Conservation (phyloP, 1,140 invertebrate species). For the Carposina sasakii region DNA sequence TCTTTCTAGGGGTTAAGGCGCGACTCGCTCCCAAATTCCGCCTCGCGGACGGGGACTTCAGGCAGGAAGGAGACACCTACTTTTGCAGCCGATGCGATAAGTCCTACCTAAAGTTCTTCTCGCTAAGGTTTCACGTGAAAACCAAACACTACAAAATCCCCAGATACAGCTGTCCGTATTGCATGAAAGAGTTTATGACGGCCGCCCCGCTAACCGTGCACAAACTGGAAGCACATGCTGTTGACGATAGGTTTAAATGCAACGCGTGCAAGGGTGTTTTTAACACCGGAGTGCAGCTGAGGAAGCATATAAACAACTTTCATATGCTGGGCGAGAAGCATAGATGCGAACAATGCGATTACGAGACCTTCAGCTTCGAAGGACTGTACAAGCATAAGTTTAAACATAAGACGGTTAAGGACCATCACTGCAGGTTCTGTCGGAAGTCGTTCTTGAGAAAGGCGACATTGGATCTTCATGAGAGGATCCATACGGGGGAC, state of each 20-base stretch:
- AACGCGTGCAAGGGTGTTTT: slow-evolving; percentile 51
- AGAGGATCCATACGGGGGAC: slow-evolving; percentile 83
- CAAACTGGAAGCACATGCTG: slow-evolving; percentile 42
- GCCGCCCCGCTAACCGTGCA: slow-evolving; percentile 40
- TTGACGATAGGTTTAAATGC: slow-evolving; percentile 51
- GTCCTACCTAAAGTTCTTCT: slow-evolving; percentile 33
- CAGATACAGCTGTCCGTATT: slow-evolving; percentile 32
- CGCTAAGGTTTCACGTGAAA: slow-evolving; percentile 42
- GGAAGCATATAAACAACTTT: slow-evolving; percentile 50
- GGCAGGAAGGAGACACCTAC: slow-evolving; percentile 26
- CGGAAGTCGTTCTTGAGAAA: slow-evolving; percentile 61
- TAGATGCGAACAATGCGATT: slow-evolving; percentile 52
- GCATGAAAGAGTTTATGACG: slow-evolving; percentile 44
- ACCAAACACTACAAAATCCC: slow-evolving; percentile 49
- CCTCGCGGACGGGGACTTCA: slow-evolving; percentile 41
- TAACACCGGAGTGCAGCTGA: slow-evolving; percentile 41
- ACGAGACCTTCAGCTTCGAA: slow-evolving; percentile 51
- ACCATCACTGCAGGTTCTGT: slow-evolving; percentile 54
- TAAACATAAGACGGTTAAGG: slow-evolving; percentile 55
- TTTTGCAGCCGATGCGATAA: slow-evolving; percentile 43
- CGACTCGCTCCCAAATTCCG: slow-evolving; percentile 27
- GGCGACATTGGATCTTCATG: slow-evolving; percentile 75
- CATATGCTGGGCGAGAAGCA: slow-evolving; percentile 54
- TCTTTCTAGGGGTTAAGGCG: slow-evolving; percentile 22
- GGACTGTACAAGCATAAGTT: slow-evolving; percentile 56